phyloP scores from a whole-genome alignment of 2,888 invertebrate genomes.

The Cotesia congregata region DNA sequence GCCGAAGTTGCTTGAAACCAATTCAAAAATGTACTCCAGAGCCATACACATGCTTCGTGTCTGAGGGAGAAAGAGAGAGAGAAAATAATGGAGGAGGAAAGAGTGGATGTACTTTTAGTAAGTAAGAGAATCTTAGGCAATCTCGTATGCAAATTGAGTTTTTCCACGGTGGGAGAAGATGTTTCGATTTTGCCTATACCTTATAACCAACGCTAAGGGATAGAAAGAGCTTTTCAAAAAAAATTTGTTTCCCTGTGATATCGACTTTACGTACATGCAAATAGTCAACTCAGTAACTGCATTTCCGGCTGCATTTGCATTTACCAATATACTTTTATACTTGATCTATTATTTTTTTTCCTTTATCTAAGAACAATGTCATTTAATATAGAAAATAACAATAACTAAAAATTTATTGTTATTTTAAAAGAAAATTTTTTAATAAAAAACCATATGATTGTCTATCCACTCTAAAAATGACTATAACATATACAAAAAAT shows the following conservation, averaged over 20 bases:
- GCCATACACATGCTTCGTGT: background rate
- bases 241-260: constrained; percentile 50
- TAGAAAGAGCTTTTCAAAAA: constrained; percentile 45
- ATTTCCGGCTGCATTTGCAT: constrained; percentile 45
- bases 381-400: background rate
- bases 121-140: constrained; percentile 53
- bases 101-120: constrained; percentile 52
- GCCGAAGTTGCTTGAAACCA: constrained; percentile 38
- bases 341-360: constrained; percentile 12
- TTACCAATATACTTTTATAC: constrained; percentile 40
- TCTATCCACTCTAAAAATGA: too few relatives aligned
- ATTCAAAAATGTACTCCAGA: constrained; percentile 49
- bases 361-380: background rate
- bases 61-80: constrained; percentile 38
- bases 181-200: constrained; percentile 50
- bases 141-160: constrained; percentile 58
- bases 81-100: constrained; percentile 36
- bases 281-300: constrained; percentile 36
- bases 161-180: constrained; percentile 40
- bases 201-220: constrained; percentile 52
- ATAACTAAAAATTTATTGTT: too few relatives aligned
- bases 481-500: too few relatives aligned
- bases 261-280: constrained; percentile 49
- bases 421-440: too few relatives aligned
- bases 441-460: too few relatives aligned